Conservation (phyloP, 2,888 invertebrate species). For the Limnephilus rhombicus region DNA sequence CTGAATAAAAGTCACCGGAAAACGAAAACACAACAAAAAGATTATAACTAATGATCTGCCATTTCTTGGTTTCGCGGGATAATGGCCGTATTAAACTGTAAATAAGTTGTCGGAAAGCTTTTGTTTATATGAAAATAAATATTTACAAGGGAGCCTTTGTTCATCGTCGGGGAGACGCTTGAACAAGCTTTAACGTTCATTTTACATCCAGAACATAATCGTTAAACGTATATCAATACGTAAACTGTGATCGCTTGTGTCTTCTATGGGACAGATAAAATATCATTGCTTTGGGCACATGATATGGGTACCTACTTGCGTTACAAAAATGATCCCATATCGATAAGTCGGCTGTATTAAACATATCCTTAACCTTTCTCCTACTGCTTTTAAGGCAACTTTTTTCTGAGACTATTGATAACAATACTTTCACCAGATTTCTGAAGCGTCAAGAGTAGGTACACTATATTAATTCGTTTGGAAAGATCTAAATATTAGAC, state of each 20-base stretch:
- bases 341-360: neutral
- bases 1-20: conserved; percentile 9
- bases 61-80: conserved; percentile 9
- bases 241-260: neutral
- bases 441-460: too few species aligned
- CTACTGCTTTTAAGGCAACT: too few species aligned
- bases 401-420: too few species aligned
- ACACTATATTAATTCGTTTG: too few species aligned
- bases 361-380: neutral
- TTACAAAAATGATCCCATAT: neutral
- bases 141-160: neutral
- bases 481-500: too few species aligned
- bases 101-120: conserved; percentile 14
- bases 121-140: neutral
- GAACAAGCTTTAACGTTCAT: neutral
- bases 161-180: neutral
- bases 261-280: neutral
- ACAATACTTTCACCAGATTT: too few species aligned
- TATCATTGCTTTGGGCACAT: neutral
- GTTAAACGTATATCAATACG: neutral
- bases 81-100: conserved; percentile 22
- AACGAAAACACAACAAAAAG: conserved; percentile 16
- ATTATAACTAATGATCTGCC: conserved; percentile 17
- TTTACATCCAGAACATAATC: neutral
- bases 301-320: neutral